A percentile compares a stretch with the other conserved stretches of the same genome.
phyloP scores from a whole-genome alignment of 2,113 vertebrate genomes.

The Pedetes capensis region DNA sequence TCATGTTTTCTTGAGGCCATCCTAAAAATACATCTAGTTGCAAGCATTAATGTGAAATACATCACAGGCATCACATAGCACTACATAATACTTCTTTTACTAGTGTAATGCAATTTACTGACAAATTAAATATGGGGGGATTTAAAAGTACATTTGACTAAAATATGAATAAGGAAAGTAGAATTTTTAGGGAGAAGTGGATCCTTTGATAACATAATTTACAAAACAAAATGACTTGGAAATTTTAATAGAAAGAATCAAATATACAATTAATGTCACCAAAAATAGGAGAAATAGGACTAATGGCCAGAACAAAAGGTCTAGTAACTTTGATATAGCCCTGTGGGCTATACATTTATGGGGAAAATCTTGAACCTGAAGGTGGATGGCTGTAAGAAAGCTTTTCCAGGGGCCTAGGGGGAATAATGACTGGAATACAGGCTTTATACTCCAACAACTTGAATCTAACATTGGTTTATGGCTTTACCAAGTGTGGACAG shows the following conservation, averaged over 20 bases:
- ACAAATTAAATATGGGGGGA: not conserved
- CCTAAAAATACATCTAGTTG: slow-evolving; percentile 79
- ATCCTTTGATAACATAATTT: not conserved
- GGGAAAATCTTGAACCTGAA: not conserved
- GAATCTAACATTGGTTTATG: not conserved
- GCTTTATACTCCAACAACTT: not conserved
- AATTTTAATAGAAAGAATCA: slow-evolving; percentile 47
- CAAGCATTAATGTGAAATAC: slow-evolving; percentile 71
- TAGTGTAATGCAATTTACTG: slow-evolving; percentile 5
- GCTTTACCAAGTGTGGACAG: not conserved
- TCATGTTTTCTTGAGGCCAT: slow-evolving; percentile 71
- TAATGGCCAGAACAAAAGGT: not conserved
- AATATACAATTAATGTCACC: not conserved
- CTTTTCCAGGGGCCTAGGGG: not conserved
- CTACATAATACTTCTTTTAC: slow-evolving; percentile 7
- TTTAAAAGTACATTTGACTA: not conserved
- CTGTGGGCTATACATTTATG: not conserved
- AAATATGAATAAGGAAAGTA: slow-evolving; percentile 1
- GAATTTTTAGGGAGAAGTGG: not conserved
- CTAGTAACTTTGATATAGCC: not conserved
- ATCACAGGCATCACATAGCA: slow-evolving; percentile 59
- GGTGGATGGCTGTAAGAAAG: not conserved
- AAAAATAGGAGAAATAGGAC: slow-evolving; percentile 6
- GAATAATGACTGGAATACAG: not conserved
- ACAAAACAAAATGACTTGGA: slow-evolving; percentile 14